Evolutionary conservation across 1,140 invertebrate species (phyloP), one percentile per base, ranked within the genome.

Genomic region (Tenebrio molitor): DNA sequence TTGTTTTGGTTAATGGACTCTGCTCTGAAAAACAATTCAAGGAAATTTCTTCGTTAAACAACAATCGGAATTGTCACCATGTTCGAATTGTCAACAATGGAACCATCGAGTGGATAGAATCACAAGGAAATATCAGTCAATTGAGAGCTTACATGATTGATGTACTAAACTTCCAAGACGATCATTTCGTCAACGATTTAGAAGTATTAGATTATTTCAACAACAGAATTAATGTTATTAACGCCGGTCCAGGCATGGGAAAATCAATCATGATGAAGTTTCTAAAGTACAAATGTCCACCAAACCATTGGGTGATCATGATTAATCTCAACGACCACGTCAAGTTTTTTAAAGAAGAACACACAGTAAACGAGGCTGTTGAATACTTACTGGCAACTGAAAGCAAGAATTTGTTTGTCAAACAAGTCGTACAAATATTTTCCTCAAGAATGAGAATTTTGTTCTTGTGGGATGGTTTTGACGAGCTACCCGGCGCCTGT

Each of bases 391-490:
- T 33, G 1, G 14, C 25, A n/a, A n/a, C 0, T 15, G 12, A 58
- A 29, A 25, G 21, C 14, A 15, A 29, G 3, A n/a, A 25, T 12
- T 2, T 14, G 2, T 58, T 58, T 58, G 23, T 58, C 12, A 58
- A 15, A 58, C 4, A 58, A 3, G 3, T 25, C 7, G 12, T 58
- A 7, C n/a, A 12, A 25, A 12, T 25, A 0, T 65, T 39, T 21
- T 2, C 14, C 8, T 1, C 3, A 1, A 14, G 12, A 36, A 36
- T 12, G 33, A 42, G 29, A 44, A 17, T 29, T 1, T 6, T 44
- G n/a, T 41, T 41, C 17, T n/a, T 67, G 15, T 44, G 39, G 33
- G 64, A 67, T n/a, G 64, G 17, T 44, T 67, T 67, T 25, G 64
- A 67, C 19, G 64, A 67, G 21, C 5, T 67, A 21, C 12, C 23